These are phyloP conservation scores for Grus americana DNA, from an alignment of 2,113 vertebrate species.

Conservation along the genomic window DNA sequence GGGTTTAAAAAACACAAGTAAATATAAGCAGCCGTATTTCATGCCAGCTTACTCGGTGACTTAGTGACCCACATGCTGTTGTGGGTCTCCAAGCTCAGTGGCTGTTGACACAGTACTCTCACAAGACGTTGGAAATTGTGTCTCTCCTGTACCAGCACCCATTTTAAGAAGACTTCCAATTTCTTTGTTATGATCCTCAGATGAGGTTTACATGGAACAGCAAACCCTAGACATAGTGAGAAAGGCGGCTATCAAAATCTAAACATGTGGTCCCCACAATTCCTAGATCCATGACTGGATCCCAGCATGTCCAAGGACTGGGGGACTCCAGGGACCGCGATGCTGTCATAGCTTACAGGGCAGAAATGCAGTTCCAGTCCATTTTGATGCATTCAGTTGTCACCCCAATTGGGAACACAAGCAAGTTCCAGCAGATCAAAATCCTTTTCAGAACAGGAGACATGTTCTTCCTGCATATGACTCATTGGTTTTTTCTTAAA, in stretches of 20 bases:
- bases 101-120: not conserved
- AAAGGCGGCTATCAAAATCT: not conserved
- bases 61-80: not conserved
- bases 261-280: fast-evolving
- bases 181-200: not conserved
- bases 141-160: not conserved
- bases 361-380: not conserved
- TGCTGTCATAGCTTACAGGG: fast-evolving
- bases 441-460: not conserved
- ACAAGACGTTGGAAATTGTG: not conserved
- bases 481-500: not conserved
- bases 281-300: not conserved
- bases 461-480: not conserved
- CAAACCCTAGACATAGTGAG: not conserved
- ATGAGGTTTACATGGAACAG: not conserved
- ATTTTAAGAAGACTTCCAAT: not conserved
- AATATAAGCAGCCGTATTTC: not conserved
- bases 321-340: fast-evolving
- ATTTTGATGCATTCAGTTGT: not conserved
- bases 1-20: not conserved
- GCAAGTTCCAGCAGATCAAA: not conserved
- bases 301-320: not conserved
- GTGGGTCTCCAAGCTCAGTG: not conserved
- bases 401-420: not conserved
- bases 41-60: not conserved